A percentile compares a stretch with the other conserved stretches of the same genome.
Conservation (phyloP, 2,888 invertebrate species). For the Xylophagus ater region DNA sequence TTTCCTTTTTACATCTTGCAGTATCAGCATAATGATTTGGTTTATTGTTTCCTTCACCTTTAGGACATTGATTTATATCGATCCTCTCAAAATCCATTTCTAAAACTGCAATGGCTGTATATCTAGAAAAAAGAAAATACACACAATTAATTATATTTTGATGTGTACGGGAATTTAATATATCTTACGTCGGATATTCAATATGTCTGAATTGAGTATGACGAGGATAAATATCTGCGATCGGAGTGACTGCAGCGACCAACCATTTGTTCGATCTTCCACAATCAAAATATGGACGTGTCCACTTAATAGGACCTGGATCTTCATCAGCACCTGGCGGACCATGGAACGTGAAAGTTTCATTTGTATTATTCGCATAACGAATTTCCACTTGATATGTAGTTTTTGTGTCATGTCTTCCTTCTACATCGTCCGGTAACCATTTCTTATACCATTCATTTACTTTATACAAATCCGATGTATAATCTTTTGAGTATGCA, state of each 20-base stretch:
- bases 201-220: constrained; percentile 88
- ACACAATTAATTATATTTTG: neutral
- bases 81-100: constrained; percentile 95
- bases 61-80: constrained; percentile 95
- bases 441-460: constrained; percentile 91
- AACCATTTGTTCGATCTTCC: constrained; percentile 93
- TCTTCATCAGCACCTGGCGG: constrained; percentile 83
- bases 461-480: constrained; percentile 77
- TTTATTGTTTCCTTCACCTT: constrained; percentile 73
- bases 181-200: constrained; percentile 81
- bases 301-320: constrained; percentile 89
- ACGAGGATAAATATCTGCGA: constrained; percentile 89
- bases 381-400: constrained; percentile 90
- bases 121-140: constrained; percentile 46
- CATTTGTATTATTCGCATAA: constrained; percentile 89
- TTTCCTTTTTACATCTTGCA: constrained; percentile 80
- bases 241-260: constrained; percentile 84
- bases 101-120: constrained; percentile 82
- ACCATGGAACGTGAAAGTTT: constrained; percentile 92
- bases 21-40: constrained; percentile 85
- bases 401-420: constrained; percentile 80
- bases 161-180: neutral
- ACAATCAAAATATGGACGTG: constrained; percentile 92
- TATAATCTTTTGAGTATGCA: constrained; percentile 76
- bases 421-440: constrained; percentile 77